Conservation (phyloP, 64 coral and sea anemone species). For the Porites australiensis region DNA sequence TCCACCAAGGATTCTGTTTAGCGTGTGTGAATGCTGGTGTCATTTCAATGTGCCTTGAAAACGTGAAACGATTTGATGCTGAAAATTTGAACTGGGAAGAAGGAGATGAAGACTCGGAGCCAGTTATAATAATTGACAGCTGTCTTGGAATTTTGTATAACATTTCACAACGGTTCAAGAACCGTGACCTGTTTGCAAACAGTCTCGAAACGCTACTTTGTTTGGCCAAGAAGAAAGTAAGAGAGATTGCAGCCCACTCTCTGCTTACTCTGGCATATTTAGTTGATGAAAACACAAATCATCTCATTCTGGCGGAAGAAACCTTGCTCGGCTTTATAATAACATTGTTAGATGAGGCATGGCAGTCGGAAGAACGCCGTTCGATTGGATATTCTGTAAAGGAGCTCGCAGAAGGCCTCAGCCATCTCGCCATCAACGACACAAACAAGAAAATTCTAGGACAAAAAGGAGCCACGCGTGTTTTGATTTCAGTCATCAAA, state of each 20-base stretch:
- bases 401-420: conserved; percentile 78
- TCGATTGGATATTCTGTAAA: conserved; percentile 57
- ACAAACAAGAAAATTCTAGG: conserved; percentile 62
- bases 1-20: not conserved
- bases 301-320: conserved; percentile 39
- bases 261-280: conserved; percentile 41
- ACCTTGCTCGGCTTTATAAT: conserved; percentile 9
- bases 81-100: not conserved
- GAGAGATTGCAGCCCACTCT: not conserved
- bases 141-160: conserved; percentile 74
- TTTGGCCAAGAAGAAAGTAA: not conserved
- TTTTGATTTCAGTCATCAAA: conserved; percentile 25
- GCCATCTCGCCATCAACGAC: conserved; percentile 69
- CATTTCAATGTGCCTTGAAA: not conserved
- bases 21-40: not conserved
- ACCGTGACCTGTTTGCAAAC: conserved; percentile 32
- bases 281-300: conserved; percentile 58
- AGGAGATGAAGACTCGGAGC: not conserved
- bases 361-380: not conserved
- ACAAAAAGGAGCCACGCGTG: conserved; percentile 31
- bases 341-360: conserved; percentile 2
- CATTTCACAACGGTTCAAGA: conserved; percentile 53
- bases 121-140: not conserved
- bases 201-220: not conserved
- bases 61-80: not conserved